phyloP scores from a whole-genome alignment of 2,113 vertebrate species.

The human (Homo sapiens) region GRCh38 chr4:65062001-65062500 shows the following conservation, averaged over 20 bases:
- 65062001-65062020: neutral
- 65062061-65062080: accelerated
- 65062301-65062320: neutral
- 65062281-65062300: neutral
- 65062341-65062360: neutral
- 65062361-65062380: neutral
- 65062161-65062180: neutral
- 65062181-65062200: neutral
- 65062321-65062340: neutral
- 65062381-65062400: neutral
- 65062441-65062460: neutral
- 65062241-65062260: conserved; percentile 16
- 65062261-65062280: neutral
- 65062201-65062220: neutral
- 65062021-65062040: neutral
- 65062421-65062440: neutral
- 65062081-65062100: neutral
- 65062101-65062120: neutral
- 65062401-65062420: neutral
- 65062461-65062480: neutral
- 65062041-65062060: neutral
- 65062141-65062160: neutral
- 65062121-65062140: neutral
- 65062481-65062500: neutral
- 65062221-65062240: neutral